phyloP scores from a whole-genome alignment of 2,797 vertebrate genomes.

The Acomys russatus region DNA sequence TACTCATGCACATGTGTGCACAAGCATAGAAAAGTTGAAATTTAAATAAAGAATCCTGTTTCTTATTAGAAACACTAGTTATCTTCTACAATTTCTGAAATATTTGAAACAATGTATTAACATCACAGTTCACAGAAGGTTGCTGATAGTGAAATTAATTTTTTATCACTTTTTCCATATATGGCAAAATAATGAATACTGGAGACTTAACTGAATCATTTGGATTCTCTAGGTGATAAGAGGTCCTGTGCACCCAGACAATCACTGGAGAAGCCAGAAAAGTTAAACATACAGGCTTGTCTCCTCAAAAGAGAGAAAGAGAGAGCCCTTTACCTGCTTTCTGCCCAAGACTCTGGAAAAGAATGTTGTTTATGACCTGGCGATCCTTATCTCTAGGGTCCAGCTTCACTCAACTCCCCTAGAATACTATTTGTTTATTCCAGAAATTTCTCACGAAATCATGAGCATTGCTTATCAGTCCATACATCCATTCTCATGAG shows the following conservation, averaged over 20 bases:
- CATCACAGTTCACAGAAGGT: neutral
- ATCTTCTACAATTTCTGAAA: neutral
- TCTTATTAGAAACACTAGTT: neutral
- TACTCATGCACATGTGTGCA: neutral
- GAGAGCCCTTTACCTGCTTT: neutral
- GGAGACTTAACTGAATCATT: neutral
- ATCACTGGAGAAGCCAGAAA: neutral
- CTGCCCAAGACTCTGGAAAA: neutral
- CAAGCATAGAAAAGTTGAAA: neutral
- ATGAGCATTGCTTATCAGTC: neutral
- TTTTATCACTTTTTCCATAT: neutral
- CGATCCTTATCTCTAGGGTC: neutral
- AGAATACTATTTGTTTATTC: neutral
- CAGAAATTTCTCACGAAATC: neutral
- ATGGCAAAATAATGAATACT: neutral
- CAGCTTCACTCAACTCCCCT: neutral
- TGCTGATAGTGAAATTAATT: neutral
- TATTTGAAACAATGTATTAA: neutral
- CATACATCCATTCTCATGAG: neutral
- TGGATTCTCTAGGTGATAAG: neutral
- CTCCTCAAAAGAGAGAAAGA: neutral
- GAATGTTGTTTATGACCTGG: neutral
- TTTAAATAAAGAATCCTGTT: neutral
- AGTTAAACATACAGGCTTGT: neutral
- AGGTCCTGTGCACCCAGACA: neutral